Conservation (phyloP, 1,140 invertebrate species). For the Heliconius hewitsoni region DNA sequence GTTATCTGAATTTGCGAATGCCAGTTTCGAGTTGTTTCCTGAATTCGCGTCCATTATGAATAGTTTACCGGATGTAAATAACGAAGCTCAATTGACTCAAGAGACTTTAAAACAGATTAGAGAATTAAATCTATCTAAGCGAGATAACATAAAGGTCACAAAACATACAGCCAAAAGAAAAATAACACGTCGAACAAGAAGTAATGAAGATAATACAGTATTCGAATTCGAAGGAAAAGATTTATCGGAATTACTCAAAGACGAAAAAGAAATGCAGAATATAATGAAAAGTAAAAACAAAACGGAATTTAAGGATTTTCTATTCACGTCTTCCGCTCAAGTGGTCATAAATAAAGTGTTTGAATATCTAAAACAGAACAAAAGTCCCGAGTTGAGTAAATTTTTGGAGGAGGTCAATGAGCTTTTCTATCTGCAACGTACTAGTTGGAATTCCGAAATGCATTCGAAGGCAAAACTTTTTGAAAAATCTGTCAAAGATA, state of each 20-base stretch:
- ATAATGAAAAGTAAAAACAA: slow-evolving; percentile 61
- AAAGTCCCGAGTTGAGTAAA: slow-evolving; percentile 60
- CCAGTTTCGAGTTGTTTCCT: slow-evolving; percentile 65
- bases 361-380: slow-evolving; percentile 68
- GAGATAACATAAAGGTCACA: slow-evolving; percentile 71
- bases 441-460: slow-evolving; percentile 59
- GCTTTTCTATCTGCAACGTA: slow-evolving; percentile 50
- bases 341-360: slow-evolving; percentile 72
- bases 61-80: slow-evolving; percentile 64
- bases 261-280: slow-evolving; percentile 62
- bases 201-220: slow-evolving; percentile 51
- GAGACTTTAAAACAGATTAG: slow-evolving; percentile 76
- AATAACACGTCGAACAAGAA: slow-evolving; percentile 60
- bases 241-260: slow-evolving; percentile 62
- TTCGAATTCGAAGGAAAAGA: slow-evolving; percentile 64
- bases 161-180: slow-evolving; percentile 73
- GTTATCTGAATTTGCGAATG: slow-evolving; percentile 67
- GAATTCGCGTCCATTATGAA: slow-evolving; percentile 72
- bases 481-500: slow-evolving; percentile 71
- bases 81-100: slow-evolving; percentile 69
- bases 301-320: slow-evolving; percentile 65
- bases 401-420: slow-evolving; percentile 61
- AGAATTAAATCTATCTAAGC: slow-evolving; percentile 68
- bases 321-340: slow-evolving; percentile 69
- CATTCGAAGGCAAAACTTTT: slow-evolving; percentile 63